Percentiles rank a stretch among this genome's conserved stretches.
Evolutionary conservation across 1,140 invertebrate species (phyloP).

Genomic region (Prorops nasuta): DNA sequence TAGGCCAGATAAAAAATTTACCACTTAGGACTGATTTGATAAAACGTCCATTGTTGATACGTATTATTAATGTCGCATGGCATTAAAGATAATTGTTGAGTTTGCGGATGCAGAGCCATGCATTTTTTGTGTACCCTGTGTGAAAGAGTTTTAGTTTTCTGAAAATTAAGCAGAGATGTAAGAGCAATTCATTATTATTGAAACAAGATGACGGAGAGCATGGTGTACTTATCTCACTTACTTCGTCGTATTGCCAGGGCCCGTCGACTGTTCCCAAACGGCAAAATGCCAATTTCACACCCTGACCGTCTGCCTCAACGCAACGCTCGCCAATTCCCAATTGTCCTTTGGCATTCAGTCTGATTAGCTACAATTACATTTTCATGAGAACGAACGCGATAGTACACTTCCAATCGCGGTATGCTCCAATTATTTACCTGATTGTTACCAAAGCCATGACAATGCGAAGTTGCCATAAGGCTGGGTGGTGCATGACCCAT

Average conservation of each 20-base stretch:
- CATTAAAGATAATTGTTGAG: conserved; percentile 72
- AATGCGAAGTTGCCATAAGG: conserved; percentile 77
- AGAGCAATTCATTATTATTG: neutral
- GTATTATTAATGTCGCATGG: conserved; percentile 82
- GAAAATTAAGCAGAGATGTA: conserved; percentile 25
- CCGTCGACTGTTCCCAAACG: conserved; percentile 88
- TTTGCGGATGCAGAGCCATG: conserved; percentile 80
- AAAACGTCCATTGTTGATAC: conserved; percentile 86
- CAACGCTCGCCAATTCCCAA: conserved; percentile 94
- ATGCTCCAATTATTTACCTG: conserved; percentile 59
- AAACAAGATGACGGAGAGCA: neutral
- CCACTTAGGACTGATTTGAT: conserved; percentile 73
- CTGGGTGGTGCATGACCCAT: conserved; percentile 83
- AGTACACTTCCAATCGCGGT: too few relatives aligned
- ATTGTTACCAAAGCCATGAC: conserved; percentile 94
- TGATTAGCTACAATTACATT: conserved; percentile 76
- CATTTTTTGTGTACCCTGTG: conserved; percentile 82
- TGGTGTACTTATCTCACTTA: conserved; percentile 36
- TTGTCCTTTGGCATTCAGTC: conserved; percentile 92
- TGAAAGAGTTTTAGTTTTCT: conserved; percentile 72
- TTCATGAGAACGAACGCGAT: too few relatives aligned
- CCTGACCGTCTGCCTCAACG: conserved; percentile 82
- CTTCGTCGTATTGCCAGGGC: conserved; percentile 86
- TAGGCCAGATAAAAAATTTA: too few relatives aligned
- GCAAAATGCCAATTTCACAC: conserved; percentile 86